Conservation (phyloP, 2,888 invertebrate species). For the Agrotis segetum region DNA sequence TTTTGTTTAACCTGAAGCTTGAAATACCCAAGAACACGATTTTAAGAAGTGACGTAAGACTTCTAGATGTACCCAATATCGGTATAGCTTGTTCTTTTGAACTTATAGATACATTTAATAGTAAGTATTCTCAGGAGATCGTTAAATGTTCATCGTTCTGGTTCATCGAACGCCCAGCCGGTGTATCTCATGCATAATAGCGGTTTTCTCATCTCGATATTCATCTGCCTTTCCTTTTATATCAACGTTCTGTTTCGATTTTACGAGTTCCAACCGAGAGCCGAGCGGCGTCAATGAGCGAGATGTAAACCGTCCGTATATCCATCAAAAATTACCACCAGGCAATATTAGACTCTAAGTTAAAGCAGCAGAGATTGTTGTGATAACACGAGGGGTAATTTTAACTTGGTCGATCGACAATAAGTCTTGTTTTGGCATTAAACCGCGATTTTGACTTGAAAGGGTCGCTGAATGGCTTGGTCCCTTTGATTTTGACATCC, state of each 20-base stretch:
- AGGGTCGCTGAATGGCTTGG: conserved; percentile 81
- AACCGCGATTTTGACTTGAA: conserved; percentile 81
- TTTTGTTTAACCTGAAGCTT: too few relatives aligned
- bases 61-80: conserved; percentile 1
- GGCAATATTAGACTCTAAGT: conserved; percentile 70
- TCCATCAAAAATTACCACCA: conserved; percentile 65
- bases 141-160: conserved; percentile 52
- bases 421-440: conserved; percentile 84
- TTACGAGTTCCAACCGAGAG: conserved; percentile 83
- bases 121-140: conserved; percentile 28
- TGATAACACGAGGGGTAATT: conserved; percentile 33
- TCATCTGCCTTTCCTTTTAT: conserved; percentile 86
- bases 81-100: conserved; percentile 12
- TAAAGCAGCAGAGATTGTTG: conserved; percentile 54
- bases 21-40: too few relatives aligned
- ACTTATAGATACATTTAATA: conserved; percentile 6
- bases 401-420: conserved; percentile 71
- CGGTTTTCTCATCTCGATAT: conserved; percentile 87
- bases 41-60: too few relatives aligned
- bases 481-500: conserved; percentile 84
- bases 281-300: conserved; percentile 80
- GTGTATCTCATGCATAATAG: conserved; percentile 80
- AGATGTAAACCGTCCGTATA: conserved; percentile 72
- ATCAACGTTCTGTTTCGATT: conserved; percentile 85
- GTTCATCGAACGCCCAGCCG: conserved; percentile 57